Conservation (phyloP, 92 coral and sea anemone species). For the Diadumene lineata region DNA sequence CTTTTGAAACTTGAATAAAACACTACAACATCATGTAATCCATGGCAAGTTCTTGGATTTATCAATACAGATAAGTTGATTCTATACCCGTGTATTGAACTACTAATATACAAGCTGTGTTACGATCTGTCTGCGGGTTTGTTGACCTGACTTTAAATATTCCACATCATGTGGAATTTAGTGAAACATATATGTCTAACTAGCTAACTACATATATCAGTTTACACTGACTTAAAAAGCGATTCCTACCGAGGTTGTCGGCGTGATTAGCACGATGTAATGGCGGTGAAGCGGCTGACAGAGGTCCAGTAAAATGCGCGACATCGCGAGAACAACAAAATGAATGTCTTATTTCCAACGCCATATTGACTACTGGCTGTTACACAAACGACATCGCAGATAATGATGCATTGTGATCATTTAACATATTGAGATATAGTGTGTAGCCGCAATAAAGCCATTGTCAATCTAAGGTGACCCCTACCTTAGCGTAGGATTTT, state of each 20-base stretch:
- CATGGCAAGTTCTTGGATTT: neutral
- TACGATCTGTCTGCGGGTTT: slow-evolving; percentile 13
- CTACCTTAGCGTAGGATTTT: slow-evolving; percentile 27
- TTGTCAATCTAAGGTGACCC: slow-evolving; percentile 35
- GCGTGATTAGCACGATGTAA: slow-evolving; percentile 21
- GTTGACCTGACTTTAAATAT: slow-evolving; percentile 25
- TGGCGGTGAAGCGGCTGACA: slow-evolving; percentile 34
- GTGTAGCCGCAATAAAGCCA: slow-evolving; percentile 24
- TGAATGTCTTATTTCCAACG: slow-evolving; percentile 35
- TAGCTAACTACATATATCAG: slow-evolving; percentile 12
- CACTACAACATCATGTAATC: neutral
- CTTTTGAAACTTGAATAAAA: neutral
- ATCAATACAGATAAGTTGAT: neutral
- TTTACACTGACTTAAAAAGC: slow-evolving; percentile 15
- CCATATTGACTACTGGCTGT: slow-evolving; percentile 19
- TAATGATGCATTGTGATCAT: slow-evolving; percentile 11
- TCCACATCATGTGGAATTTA: slow-evolving; percentile 4
- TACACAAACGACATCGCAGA: neutral
- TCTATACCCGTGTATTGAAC: neutral
- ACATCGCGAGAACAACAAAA: slow-evolving; percentile 37
- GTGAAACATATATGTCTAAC: slow-evolving; percentile 5
- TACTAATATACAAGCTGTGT: neutral
- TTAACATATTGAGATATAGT: slow-evolving; percentile 8
- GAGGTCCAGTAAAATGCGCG: slow-evolving; percentile 5
- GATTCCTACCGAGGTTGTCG: slow-evolving; percentile 19